Evolutionary conservation across 2,797 vertebrate species (phyloP), one percentile per base, ranked within the genome.

Genomic region (Lacerta agilis): DNA sequence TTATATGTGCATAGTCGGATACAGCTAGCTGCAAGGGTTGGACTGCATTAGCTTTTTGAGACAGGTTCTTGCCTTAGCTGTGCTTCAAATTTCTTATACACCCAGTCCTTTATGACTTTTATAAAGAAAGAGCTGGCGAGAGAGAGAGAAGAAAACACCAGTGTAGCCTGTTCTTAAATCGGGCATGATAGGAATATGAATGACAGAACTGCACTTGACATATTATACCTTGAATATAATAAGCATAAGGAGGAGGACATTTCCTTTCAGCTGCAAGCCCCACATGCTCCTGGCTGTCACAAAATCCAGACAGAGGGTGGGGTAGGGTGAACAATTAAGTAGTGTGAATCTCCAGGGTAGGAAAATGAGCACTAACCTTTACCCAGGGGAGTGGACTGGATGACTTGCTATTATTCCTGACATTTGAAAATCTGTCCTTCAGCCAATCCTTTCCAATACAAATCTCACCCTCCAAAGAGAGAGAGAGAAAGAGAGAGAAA

Each of bases 321-420:
- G 87, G 58, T 90, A 71, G 61, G 27, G 23, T 69, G 80, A 82
- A 82, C 38, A 75, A 66, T 81, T 64, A 75, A 81, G 58, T 64
- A 33, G 18, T 45, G 49, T n/a, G 55, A 49, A 87, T 87, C 29
- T 67, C 18, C 49, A 82, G 64, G 25, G 8, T 73, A 79, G 72
- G 49, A 7, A 8, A 4, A 80, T 29, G 55, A 85, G 8, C 15
- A 61, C 27, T 78, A 36, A 38, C 33, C 45, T 49, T 88, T 55
- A 55, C 25, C n/a, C 20, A 79, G 6, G 33, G 76, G 67, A 79
- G 8, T 41, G 13, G 49, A 64, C 29, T 27, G 69, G 29, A 41
- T 67, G 36, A 36, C 29, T 73, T 49, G 17, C 27, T 61, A 73
- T 55, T 71, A 87, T 93, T 94, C 89, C 83, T 86, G 84, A 90